These are phyloP conservation scores for Mesoclemmys tuberculata DNA, from an alignment of 2,113 vertebrate species.

Conservation along the genomic window DNA sequence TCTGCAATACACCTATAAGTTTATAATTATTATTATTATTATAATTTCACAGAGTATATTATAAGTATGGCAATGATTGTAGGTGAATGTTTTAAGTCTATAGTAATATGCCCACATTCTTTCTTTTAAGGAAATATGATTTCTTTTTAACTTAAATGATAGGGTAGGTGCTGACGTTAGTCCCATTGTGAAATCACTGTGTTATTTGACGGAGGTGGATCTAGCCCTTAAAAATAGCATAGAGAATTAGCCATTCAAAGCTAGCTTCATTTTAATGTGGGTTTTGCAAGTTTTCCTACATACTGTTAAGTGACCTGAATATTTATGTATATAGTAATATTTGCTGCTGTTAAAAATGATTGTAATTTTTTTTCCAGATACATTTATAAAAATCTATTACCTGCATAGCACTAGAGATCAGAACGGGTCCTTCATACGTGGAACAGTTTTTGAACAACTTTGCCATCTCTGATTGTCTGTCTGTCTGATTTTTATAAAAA, in stretches of 20 bases:
- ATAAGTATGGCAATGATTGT: neutral
- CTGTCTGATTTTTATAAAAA: neutral
- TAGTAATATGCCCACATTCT: neutral
- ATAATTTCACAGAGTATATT: neutral
- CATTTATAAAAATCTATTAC: neutral
- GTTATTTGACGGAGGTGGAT: neutral
- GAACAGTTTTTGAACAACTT: neutral
- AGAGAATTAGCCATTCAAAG: neutral
- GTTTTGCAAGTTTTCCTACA: neutral
- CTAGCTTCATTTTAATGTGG: neutral
- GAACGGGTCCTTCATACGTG: neutral
- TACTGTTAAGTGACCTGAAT: neutral
- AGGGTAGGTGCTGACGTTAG: neutral
- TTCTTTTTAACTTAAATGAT: neutral
- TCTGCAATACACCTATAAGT: neutral
- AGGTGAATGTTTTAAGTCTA: neutral
- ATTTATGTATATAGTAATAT: rapidly evolving
- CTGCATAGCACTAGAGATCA: neutral
- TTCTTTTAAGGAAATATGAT: neutral
- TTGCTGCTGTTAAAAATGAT: rapidly evolving
- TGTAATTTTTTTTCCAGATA: neutral
- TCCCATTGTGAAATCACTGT: neutral
- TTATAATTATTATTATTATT: neutral
- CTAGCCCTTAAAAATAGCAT: neutral
- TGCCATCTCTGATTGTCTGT: neutral